A percentile compares a stretch with the other conserved stretches of the same genome.
These are phyloP conservation scores for Phengaris alcon DNA, from an alignment of 2,888 invertebrate genomes.

Conservation along the genomic window DNA sequence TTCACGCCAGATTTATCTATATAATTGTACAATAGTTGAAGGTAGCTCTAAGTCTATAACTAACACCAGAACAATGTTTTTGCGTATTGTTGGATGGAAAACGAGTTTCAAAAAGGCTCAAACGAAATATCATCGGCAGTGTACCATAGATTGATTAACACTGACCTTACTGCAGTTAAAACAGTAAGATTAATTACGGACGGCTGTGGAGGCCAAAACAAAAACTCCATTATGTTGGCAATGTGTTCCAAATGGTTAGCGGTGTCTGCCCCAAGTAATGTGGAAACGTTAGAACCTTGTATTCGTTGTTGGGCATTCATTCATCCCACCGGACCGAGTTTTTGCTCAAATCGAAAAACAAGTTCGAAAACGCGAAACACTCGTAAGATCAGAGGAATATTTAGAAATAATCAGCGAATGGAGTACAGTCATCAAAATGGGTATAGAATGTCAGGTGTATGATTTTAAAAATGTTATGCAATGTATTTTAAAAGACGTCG, in stretches of 20 bases:
- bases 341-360: slow-evolving; percentile 25
- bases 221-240: slow-evolving; percentile 45
- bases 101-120: slow-evolving; percentile 34
- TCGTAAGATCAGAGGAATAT: slow-evolving; percentile 4
- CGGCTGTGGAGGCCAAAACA: slow-evolving; percentile 47
- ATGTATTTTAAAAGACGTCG: not conserved
- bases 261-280: slow-evolving; percentile 32
- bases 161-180: slow-evolving; percentile 36
- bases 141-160: slow-evolving; percentile 40
- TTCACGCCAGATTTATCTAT: slow-evolving; percentile 45
- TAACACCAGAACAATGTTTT: slow-evolving; percentile 34
- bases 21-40: slow-evolving; percentile 47
- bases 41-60: slow-evolving; percentile 43
- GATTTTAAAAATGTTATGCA: not conserved
- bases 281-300: slow-evolving; percentile 36
- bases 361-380: slow-evolving; percentile 23
- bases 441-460: not conserved
- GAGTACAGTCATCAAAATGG: not conserved
- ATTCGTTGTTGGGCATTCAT: slow-evolving; percentile 42
- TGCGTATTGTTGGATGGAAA: slow-evolving; percentile 40
- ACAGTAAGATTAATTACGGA: slow-evolving; percentile 39
- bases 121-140: slow-evolving; percentile 45
- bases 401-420: slow-evolving; percentile 11
- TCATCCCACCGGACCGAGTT: slow-evolving; percentile 29
- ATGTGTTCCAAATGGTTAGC: slow-evolving; percentile 42